Evolutionary conservation across 1,140 invertebrate species (phyloP).

Genomic region (Triops cancriformis): DNA sequence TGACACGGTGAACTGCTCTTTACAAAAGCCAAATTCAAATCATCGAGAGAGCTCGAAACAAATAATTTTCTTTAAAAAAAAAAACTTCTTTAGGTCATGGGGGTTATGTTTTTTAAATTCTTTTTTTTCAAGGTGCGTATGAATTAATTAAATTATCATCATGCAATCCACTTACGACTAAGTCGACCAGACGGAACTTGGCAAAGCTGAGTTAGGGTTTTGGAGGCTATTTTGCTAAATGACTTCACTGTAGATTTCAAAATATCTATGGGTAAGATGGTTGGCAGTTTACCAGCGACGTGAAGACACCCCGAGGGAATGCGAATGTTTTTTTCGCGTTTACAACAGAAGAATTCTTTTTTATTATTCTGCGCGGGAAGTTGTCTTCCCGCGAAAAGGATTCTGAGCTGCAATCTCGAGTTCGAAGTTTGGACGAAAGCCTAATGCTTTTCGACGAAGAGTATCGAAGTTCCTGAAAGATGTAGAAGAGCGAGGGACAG

Average conservation of each 20-base stretch:
- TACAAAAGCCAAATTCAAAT: too few relatives aligned
- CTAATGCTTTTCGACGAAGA: neutral
- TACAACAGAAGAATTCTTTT: neutral
- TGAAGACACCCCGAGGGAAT: neutral
- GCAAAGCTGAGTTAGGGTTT: neutral
- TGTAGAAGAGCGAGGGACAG: neutral
- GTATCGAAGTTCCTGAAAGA: neutral
- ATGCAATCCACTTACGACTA: neutral
- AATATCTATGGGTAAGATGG: neutral
- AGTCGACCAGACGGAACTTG: neutral
- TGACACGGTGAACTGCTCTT: too few relatives aligned
- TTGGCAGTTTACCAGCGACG: neutral
- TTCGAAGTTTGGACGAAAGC: conserved; percentile 2
- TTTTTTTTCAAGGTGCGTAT: too few relatives aligned
- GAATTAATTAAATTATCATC: too few relatives aligned
- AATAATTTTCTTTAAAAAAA: too few relatives aligned
- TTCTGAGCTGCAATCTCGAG: neutral
- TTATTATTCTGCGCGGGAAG: neutral
- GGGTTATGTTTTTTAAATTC: too few relatives aligned
- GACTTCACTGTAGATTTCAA: neutral
- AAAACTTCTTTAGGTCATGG: too few relatives aligned
- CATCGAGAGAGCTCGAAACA: too few relatives aligned
- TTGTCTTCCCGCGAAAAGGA: neutral
- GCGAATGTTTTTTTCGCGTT: neutral
- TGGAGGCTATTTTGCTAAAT: neutral